Evolutionary conservation across 2,888 invertebrate genomes (phyloP).

Genomic region (Scotopteryx bipunctaria): DNA sequence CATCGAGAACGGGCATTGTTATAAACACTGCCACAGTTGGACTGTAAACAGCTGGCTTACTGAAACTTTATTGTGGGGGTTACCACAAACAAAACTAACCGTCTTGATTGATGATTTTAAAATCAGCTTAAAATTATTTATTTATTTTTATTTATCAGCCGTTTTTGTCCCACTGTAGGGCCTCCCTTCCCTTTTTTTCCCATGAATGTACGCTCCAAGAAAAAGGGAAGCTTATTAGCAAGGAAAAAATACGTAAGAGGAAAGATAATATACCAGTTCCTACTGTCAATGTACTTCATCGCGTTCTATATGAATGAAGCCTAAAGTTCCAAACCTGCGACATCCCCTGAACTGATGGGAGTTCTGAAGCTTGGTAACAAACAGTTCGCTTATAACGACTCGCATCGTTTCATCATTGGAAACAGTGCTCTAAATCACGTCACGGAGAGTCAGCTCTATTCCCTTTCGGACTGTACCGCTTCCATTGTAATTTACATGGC

Average conservation of each 20-base stretch:
- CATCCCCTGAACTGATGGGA: neutral
- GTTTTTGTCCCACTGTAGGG: too few relatives aligned
- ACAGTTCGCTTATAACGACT: neutral
- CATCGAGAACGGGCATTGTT: conserved; percentile 70
- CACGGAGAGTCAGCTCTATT: conserved; percentile 18
- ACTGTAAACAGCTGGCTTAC: neutral
- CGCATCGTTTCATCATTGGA: conserved; percentile 4
- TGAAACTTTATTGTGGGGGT: too few relatives aligned
- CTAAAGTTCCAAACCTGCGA: neutral
- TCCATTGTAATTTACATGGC: conserved; percentile 69
- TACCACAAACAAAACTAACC: too few relatives aligned
- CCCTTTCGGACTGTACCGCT: conserved; percentile 19
- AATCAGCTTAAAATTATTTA: too few relatives aligned
- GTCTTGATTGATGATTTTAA: too few relatives aligned
- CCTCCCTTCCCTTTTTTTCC: too few relatives aligned
- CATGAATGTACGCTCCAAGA: too few relatives aligned
- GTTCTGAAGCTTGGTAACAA: neutral
- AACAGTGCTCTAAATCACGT: conserved; percentile 17
- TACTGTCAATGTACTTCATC: too few relatives aligned
- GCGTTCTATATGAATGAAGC: neutral
- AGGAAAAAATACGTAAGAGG: too few relatives aligned
- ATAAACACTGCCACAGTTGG: conserved; percentile 54
- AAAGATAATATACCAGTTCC: too few relatives aligned
- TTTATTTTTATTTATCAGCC: too few relatives aligned
- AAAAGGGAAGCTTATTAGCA: too few relatives aligned